Evolutionary conservation across 2,888 invertebrate genomes (phyloP).

Genomic region (Ichneumon xanthorius): DNA sequence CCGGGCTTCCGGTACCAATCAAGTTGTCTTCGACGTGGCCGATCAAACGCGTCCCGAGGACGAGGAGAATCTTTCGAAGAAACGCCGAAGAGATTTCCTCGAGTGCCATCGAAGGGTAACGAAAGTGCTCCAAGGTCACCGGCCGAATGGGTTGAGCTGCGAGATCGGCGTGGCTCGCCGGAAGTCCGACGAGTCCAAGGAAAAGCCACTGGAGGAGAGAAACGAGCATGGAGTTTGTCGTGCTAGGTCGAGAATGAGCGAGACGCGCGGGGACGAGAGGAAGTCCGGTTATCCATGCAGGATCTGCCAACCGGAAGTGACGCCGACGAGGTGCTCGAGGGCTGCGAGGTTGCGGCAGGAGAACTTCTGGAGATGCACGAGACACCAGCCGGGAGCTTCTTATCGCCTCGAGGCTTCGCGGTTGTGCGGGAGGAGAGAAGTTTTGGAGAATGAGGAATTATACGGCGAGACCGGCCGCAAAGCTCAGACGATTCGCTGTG

Average conservation of each 20-base stretch:
- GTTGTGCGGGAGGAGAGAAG: not conserved
- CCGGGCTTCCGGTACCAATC: not conserved
- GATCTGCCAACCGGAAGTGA: constrained; percentile 56
- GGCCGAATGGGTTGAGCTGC: constrained; percentile 32
- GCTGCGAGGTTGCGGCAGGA: constrained; percentile 10
- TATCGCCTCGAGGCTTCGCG: constrained; percentile 46
- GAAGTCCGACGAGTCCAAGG: not conserved
- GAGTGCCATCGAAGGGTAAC: not conserved
- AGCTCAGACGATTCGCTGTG: not conserved
- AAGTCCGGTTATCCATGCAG: constrained; percentile 29
- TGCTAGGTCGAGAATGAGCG: constrained; percentile 16
- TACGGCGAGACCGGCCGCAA: not conserved
- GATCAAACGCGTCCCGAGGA: not conserved
- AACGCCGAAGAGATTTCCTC: constrained; percentile 4
- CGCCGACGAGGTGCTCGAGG: constrained; percentile 43
- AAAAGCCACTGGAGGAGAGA: not conserved
- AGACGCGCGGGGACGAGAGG: not conserved
- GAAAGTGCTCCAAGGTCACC: not conserved
- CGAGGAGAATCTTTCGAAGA: constrained; percentile 1
- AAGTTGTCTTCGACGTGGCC: not conserved
- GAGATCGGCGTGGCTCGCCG: not conserved
- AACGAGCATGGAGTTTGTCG: not conserved
- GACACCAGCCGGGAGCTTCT: constrained; percentile 62
- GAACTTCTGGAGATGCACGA: constrained; percentile 60
- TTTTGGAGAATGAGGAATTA: not conserved